Conservation (phyloP, 1,140 invertebrate genomes). For the Formica exsecta region DNA sequence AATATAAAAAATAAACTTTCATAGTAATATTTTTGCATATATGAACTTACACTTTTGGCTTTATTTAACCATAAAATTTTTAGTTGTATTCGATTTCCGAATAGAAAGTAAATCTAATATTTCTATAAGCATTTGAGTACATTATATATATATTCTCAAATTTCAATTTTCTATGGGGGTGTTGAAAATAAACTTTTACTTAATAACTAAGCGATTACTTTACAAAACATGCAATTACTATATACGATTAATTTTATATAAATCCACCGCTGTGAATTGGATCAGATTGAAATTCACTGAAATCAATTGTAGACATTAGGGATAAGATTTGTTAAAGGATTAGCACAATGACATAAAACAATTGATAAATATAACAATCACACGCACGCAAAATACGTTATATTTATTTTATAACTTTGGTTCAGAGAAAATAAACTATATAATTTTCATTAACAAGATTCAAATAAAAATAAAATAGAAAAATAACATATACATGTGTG, state of each 20-base stretch:
- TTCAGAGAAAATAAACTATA: constrained; percentile 73
- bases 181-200: constrained; percentile 2
- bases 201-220: constrained; percentile 6
- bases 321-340: constrained; percentile 28
- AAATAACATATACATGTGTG: background rate
- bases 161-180: background rate
- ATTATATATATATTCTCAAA: background rate
- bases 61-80: background rate
- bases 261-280: too few relatives aligned
- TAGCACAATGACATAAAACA: constrained; percentile 57
- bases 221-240: too few relatives aligned
- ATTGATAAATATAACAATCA: constrained; percentile 24
- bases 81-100: background rate
- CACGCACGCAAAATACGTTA: constrained; percentile 35
- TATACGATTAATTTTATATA: too few relatives aligned
- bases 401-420: constrained; percentile 70
- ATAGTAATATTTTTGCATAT: background rate
- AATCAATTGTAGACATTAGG: constrained; percentile 25
- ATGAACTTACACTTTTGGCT: background rate
- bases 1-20: background rate
- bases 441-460: constrained; percentile 68
- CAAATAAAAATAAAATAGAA: constrained; percentile 2
- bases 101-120: background rate
- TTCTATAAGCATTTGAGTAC: background rate
- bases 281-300: background rate